Conservation (phyloP, 1,140 invertebrate genomes). For the Prorops nasuta region DNA sequence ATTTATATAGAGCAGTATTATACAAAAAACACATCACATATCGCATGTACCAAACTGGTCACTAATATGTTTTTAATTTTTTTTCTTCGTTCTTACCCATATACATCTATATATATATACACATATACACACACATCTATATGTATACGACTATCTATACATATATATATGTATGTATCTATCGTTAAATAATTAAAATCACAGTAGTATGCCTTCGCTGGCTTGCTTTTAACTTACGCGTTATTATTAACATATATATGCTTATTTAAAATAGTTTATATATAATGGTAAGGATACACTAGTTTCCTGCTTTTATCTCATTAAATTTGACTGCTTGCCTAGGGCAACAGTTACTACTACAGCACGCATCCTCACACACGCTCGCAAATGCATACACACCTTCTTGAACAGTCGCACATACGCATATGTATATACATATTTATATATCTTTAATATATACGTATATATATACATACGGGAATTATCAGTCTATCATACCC, state of each 20-base stretch:
- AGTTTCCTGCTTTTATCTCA: slow-evolving; percentile 13
- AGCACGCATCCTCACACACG: too few species aligned
- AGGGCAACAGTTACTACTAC: too few species aligned
- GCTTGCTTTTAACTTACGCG: too few species aligned
- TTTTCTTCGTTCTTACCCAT: slow-evolving; percentile 23
- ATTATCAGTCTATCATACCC: too few species aligned
- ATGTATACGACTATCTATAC: too few species aligned
- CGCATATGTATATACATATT: neutral
- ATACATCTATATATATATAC: too few species aligned
- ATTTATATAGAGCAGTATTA: slow-evolving; percentile 56
- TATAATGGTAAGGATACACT: slow-evolving; percentile 33
- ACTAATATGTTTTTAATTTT: slow-evolving; percentile 39
- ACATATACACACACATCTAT: slow-evolving; percentile 37
- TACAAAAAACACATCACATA: slow-evolving; percentile 59
- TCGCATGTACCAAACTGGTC: slow-evolving; percentile 42
- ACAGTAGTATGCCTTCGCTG: slow-evolving; percentile 58
- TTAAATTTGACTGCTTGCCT: too few species aligned
- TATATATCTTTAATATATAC: neutral
- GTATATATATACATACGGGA: too few species aligned
- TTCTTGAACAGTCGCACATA: neutral
- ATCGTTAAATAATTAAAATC: slow-evolving; percentile 60
- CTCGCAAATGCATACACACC: too few species aligned
- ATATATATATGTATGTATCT: slow-evolving; percentile 45
- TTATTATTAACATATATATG: slow-evolving; percentile 48
- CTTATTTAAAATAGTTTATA: slow-evolving; percentile 43